These are phyloP conservation scores for Crenichthys baileyi DNA, from an alignment of 2,797 vertebrate genomes.

Conservation along the genomic window DNA sequence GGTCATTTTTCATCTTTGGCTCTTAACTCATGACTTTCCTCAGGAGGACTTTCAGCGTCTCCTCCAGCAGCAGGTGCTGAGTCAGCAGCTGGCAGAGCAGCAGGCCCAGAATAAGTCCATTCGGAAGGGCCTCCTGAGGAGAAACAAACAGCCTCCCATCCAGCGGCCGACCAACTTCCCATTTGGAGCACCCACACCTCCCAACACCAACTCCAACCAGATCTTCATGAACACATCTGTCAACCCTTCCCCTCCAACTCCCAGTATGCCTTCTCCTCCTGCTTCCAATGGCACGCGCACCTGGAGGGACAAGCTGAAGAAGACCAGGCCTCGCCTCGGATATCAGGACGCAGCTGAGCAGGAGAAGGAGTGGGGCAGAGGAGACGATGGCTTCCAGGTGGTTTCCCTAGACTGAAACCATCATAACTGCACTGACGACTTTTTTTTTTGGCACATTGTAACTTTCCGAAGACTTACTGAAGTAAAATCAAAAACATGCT, in stretches of 20 bases:
- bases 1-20: neutral
- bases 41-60: conserved; percentile 86
- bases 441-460: neutral
- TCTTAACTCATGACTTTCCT: neutral
- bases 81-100: conserved; percentile 81
- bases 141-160: conserved; percentile 48
- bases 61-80: conserved; percentile 79
- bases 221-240: conserved; percentile 37
- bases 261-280: neutral
- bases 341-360: conserved; percentile 32
- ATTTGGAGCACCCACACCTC: neutral
- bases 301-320: conserved; percentile 78
- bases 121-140: conserved; percentile 69
- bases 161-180: conserved; percentile 51
- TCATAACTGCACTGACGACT: neutral
- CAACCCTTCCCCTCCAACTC: conserved; percentile 1
- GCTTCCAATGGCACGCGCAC: conserved; percentile 27
- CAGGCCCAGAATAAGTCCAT: conserved; percentile 74
- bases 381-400: conserved; percentile 66
- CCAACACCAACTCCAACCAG: conserved; percentile 50
- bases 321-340: conserved; percentile 39
- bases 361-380: conserved; percentile 16
- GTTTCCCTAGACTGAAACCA: conserved; percentile 73
- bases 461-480: neutral
- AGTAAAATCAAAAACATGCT: neutral